Evolutionary conservation across 2,113 vertebrate species (phyloP).

Genomic region (Phainopepla nitens): DNA sequence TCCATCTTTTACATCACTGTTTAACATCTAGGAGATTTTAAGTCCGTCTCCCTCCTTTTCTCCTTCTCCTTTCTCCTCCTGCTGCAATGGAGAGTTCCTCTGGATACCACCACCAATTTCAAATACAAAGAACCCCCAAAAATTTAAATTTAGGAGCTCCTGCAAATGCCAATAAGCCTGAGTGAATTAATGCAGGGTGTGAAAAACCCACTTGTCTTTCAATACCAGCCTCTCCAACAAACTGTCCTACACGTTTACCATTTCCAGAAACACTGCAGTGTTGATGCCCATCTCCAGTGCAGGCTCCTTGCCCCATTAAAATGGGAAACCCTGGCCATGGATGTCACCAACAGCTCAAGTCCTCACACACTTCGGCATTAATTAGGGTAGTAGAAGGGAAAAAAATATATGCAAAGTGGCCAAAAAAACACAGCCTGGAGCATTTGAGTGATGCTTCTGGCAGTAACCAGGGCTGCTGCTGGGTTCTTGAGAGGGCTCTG

Average conservation of each 20-base stretch:
- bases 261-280: not conserved
- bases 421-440: not conserved
- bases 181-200: not conserved
- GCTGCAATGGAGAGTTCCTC: not conserved
- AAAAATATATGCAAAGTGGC: accelerated
- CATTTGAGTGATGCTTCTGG: not conserved
- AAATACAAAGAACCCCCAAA: not conserved
- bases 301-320: not conserved
- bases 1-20: not conserved
- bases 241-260: not conserved
- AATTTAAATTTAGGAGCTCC: not conserved
- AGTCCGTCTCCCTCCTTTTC: not conserved
- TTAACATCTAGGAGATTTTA: not conserved
- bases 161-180: not conserved
- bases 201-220: not conserved
- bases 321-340: accelerated
- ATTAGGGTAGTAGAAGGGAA: not conserved
- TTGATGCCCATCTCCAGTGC: not conserved
- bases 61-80: not conserved
- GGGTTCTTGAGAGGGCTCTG: not conserved
- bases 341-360: not conserved
- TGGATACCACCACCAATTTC: accelerated
- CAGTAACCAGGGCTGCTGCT: not conserved
- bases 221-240: not conserved
- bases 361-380: not conserved